Base-by-base conservation (phyloP, 2,113 vertebrate genomes). In the Synchiropus splendidus region DNA sequence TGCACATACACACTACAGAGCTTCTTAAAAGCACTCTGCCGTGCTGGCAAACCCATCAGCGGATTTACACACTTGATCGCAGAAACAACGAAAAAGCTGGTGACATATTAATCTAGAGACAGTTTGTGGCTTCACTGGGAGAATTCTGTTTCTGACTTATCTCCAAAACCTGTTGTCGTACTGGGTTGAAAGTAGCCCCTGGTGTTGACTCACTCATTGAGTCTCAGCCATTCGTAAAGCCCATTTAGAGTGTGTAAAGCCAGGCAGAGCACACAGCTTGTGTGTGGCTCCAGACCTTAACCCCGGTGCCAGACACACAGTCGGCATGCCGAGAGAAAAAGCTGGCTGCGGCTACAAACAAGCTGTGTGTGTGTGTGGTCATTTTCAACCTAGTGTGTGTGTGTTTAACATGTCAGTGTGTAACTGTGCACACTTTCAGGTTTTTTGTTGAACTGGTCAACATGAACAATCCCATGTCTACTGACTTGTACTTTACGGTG, bases 231-330 rank as follows among this genome's bases (percentile, higher is more conserved):
- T 75, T 71, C 74, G 60, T 61, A 59, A 72, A 78, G 61, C 61
- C 67, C 48, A 67, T 66, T 70, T 61, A 64, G 56, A 66, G 62
- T 48, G 67, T 59, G 65, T 60, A 42, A 58, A 74, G 49, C 54
- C 59, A 72, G 54, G 47, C 60, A 54, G 64, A 50, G 54, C 50
- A 31, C 68, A 63, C 74, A 76, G 74, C 70, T 57, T 67, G 69
- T 60, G 56, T 58, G 69, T 61, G 72, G 69, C 70, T 74, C 58
- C 68, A 74, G 51, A 64, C 62, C 61, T 67, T 61, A 54, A 75
- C 67, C 62, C 46, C 2, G 12, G 50, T 72, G 74, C 72, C 77
- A 82, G 70, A 75, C 56, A 51, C 70, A 73, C 75, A 76, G 75
- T 71, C 68, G 55, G 75, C 70, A 61, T 57, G 66, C 52, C 48